Evolutionary conservation across 2,888 invertebrate genomes (phyloP).

Genomic region (Stenodera caucasica): DNA sequence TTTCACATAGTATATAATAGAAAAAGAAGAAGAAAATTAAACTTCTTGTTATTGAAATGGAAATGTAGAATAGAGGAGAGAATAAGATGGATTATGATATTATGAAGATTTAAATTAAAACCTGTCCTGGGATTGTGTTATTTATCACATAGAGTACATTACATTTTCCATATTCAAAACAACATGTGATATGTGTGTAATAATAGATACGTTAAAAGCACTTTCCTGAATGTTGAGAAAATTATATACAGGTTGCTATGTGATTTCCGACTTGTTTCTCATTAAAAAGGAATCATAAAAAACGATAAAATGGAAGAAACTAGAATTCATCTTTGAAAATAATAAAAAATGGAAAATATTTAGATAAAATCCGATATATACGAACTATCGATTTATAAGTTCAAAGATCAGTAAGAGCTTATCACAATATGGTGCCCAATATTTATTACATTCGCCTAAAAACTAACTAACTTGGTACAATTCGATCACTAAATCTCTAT

Average conservation of each 20-base stretch:
- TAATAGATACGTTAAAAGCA: neutral
- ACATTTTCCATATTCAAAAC: neutral
- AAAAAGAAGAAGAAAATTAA: no score
- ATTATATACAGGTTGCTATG: neutral
- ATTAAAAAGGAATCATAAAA: neutral
- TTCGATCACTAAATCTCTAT: neutral
- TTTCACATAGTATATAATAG: no score
- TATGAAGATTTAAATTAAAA: slow-evolving; percentile 1
- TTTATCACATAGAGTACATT: slow-evolving; percentile 1
- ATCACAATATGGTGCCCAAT: neutral
- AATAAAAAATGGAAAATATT: neutral
- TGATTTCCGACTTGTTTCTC: neutral
- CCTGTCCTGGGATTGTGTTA: neutral
- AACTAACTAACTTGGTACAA: neutral
- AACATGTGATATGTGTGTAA: neutral
- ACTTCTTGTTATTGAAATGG: no score
- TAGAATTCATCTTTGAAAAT: no score
- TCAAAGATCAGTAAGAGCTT: neutral
- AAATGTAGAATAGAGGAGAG: neutral
- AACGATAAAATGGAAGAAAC: no score
- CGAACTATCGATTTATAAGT: neutral
- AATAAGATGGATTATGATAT: no score
- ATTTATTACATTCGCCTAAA: neutral
- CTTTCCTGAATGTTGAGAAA: neutral
- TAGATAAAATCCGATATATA: neutral